Evolutionary conservation across 1,140 invertebrate species (phyloP).

Genomic region (Diachasmimorpha longicaudata): DNA sequence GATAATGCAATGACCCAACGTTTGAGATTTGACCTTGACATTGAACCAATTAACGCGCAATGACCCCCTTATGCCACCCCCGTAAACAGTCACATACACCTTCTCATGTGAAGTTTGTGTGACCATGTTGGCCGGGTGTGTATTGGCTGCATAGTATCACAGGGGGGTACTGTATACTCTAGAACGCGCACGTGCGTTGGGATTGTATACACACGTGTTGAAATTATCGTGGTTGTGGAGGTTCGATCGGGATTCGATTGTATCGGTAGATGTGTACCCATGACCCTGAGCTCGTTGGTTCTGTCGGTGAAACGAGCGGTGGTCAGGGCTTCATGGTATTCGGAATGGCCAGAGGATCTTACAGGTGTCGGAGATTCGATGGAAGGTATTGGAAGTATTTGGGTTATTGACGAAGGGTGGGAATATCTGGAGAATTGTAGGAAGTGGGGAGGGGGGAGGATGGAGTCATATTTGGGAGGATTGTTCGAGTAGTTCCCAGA

Average conservation of each 20-base stretch:
- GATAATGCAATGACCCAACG: conserved; percentile 45
- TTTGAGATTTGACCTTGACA: conserved; percentile 62
- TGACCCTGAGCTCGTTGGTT: conserved; percentile 15
- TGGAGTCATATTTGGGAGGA: too few species aligned
- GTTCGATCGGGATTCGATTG: conserved; percentile 30
- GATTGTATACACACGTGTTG: background rate
- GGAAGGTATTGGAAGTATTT: background rate
- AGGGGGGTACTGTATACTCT: background rate
- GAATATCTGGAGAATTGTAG: too few species aligned
- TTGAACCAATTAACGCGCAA: conserved; percentile 60
- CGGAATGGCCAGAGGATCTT: background rate
- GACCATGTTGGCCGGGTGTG: background rate
- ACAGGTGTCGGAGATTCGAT: background rate
- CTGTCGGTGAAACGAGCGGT: background rate
- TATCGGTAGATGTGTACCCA: conserved; percentile 16
- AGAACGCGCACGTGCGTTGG: background rate
- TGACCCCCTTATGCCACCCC: conserved; percentile 28
- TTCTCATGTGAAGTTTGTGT: background rate
- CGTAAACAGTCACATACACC: conserved; percentile 6
- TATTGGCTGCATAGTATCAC: background rate
- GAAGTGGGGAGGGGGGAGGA: too few species aligned
- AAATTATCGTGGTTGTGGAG: conserved; percentile 16
- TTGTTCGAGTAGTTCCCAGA: too few species aligned
- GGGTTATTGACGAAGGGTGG: background rate
- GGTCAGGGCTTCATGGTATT: conserved; percentile 9